phyloP scores from a whole-genome alignment of 2,797 vertebrate genomes.

The Sebastes minor region DNA sequence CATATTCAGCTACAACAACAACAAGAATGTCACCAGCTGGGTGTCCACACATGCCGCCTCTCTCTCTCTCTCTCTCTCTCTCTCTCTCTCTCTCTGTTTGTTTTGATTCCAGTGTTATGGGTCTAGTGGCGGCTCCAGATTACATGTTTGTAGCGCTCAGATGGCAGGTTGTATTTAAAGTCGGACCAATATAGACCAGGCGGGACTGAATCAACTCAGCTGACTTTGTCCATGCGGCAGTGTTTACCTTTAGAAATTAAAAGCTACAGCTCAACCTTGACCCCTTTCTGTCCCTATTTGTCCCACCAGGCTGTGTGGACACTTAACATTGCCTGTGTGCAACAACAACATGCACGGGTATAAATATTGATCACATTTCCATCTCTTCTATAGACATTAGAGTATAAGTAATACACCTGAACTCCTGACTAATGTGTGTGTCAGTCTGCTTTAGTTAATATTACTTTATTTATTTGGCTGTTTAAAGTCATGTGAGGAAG shows the following conservation, averaged over 20 bases:
- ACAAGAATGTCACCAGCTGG: slow-evolving; percentile 11
- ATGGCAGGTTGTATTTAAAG: slow-evolving; percentile 71
- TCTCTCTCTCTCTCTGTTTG: slow-evolving; percentile 19
- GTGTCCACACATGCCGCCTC: background rate
- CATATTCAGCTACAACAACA: background rate
- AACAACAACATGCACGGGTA: background rate
- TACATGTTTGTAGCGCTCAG: slow-evolving; percentile 63
- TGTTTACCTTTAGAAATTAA: slow-evolving; percentile 46
- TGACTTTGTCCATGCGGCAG: slow-evolving; percentile 38
- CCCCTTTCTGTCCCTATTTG: background rate
- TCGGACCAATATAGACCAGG: slow-evolving; percentile 55
- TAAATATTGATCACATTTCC: background rate
- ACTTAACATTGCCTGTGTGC: background rate
- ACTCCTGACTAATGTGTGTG: background rate
- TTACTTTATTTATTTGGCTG: background rate
- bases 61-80: background rate
- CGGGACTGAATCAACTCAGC: slow-evolving; percentile 39
- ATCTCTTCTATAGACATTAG: background rate
- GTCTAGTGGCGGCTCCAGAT: slow-evolving; percentile 49
- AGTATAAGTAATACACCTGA: background rate
- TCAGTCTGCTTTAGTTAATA: background rate
- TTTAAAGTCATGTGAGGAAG: background rate
- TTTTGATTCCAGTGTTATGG: slow-evolving; percentile 61
- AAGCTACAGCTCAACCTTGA: slow-evolving; percentile 1
- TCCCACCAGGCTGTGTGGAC: background rate